phyloP scores from a whole-genome alignment of 2,888 invertebrate genomes.

The Rhopalosiphum nymphaeae region DNA sequence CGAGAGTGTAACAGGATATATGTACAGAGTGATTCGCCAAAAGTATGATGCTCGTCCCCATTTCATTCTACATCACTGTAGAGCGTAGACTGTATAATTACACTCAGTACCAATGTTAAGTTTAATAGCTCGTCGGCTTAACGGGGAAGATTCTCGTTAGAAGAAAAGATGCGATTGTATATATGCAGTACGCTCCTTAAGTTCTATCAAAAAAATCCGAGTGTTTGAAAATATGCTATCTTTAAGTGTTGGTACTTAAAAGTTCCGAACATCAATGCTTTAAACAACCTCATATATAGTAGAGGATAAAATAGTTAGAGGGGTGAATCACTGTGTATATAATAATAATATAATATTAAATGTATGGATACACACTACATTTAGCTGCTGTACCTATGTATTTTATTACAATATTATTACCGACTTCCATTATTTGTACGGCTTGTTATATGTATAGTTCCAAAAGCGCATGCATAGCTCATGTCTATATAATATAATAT shows the following conservation, averaged over 20 bases:
- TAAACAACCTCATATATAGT: neutral
- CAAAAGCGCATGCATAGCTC: neutral
- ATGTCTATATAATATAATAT: neutral
- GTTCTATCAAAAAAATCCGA: neutral
- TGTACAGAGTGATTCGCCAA: neutral
- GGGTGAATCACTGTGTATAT: neutral
- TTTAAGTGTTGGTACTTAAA: neutral
- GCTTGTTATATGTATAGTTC: slow-evolving; percentile 16
- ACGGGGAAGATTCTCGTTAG: neutral
- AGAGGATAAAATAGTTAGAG: neutral
- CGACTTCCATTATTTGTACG: neutral
- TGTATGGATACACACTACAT: neutral
- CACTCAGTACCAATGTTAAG: neutral
- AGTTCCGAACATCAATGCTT: neutral
- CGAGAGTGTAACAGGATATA: neutral
- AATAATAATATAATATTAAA: neutral
- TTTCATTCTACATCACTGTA: neutral
- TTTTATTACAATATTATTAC: neutral
- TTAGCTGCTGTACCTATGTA: neutral
- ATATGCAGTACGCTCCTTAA: neutral
- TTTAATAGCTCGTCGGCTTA: neutral
- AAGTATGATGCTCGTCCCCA: neutral
- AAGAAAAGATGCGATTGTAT: neutral
- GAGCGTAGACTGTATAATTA: neutral
- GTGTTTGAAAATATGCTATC: neutral